Conservation (phyloP, 2,113 vertebrate genomes). For the Heliornis fulica region DNA sequence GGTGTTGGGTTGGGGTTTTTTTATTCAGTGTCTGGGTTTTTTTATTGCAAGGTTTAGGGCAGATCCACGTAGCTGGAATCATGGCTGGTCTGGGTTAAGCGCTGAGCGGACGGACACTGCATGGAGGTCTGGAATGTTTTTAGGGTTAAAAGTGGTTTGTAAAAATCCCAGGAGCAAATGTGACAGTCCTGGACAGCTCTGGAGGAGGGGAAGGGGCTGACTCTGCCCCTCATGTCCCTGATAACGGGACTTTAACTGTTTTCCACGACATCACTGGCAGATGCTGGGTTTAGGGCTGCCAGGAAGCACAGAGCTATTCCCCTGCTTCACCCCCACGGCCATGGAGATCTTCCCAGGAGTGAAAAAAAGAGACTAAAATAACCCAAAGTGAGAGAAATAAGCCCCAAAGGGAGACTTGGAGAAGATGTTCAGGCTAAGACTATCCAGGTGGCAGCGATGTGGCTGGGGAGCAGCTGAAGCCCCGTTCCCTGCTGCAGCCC, state of each 20-base stretch:
- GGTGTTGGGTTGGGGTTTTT: too few relatives aligned
- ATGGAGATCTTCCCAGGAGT: background rate
- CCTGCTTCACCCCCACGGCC: background rate
- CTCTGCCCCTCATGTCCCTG: too few relatives aligned
- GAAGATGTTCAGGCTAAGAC: background rate
- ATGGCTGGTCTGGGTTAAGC: background rate
- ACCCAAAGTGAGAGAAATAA: background rate
- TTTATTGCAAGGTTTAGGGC: background rate
- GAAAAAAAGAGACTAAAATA: background rate
- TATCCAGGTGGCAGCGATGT: rapidly evolving
- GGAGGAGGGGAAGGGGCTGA: background rate
- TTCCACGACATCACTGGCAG: rapidly evolving
- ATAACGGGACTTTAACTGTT: background rate
- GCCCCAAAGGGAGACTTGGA: background rate
- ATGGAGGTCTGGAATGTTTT: background rate
- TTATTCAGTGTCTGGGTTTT: background rate
- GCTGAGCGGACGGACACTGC: background rate
- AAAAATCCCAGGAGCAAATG: background rate
- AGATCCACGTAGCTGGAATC: background rate
- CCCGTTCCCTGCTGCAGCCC: background rate
- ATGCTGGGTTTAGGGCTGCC: background rate
- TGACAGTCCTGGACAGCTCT: background rate
- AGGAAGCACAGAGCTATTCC: background rate
- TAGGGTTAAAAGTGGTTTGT: background rate
- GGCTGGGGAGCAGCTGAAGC: background rate